A percentile compares a stretch with the other conserved stretches of the same genome.
These are phyloP conservation scores for Penaeus indicus DNA, from an alignment of 1,140 invertebrate genomes.

Conservation along the genomic window DNA sequence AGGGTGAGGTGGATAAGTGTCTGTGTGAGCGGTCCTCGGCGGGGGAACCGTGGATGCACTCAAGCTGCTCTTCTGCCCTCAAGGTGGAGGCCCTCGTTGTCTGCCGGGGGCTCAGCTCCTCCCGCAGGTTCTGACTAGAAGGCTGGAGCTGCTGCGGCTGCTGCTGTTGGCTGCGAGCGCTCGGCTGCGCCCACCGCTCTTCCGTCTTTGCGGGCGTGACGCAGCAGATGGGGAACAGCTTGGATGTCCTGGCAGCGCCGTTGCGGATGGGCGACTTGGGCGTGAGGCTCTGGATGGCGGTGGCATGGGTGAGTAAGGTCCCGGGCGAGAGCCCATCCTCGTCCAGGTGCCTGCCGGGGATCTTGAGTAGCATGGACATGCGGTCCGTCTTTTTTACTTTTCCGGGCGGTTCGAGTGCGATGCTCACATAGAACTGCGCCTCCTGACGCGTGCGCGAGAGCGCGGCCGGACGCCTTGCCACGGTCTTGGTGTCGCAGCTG, in stretches of 20 bases:
- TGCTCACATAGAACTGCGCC: slow-evolving; percentile 46
- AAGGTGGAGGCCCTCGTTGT: not conserved
- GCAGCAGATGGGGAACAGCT: slow-evolving; percentile 51
- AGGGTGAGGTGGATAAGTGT: not conserved
- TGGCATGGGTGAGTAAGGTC: not conserved
- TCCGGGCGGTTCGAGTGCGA: slow-evolving; percentile 47
- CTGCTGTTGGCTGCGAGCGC: not conserved
- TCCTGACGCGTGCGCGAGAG: slow-evolving; percentile 50
- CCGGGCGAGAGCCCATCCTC: slow-evolving; percentile 4
- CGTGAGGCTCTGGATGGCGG: not conserved
- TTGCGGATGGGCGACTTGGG: slow-evolving; percentile 36
- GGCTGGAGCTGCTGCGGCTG: slow-evolving; percentile 2
- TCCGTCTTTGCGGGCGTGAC: slow-evolving; percentile 33
- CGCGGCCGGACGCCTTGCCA: not conserved
- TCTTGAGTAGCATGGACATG: too few species aligned
- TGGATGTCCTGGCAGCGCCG: slow-evolving; percentile 44
- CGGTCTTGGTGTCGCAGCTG: not conserved
- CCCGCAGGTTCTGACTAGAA: not conserved
- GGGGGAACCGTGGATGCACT: too few species aligned
- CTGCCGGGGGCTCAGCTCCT: not conserved
- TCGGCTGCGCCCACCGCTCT: slow-evolving; percentile 45
- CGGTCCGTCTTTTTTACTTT: slow-evolving; percentile 24
- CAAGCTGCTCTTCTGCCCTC: not conserved
- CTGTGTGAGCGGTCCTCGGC: too few species aligned
- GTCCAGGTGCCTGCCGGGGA: too few species aligned